These are phyloP conservation scores for Drosophila rhopaloa DNA, from an alignment of 1,140 invertebrate species.

Conservation along the genomic window DNA sequence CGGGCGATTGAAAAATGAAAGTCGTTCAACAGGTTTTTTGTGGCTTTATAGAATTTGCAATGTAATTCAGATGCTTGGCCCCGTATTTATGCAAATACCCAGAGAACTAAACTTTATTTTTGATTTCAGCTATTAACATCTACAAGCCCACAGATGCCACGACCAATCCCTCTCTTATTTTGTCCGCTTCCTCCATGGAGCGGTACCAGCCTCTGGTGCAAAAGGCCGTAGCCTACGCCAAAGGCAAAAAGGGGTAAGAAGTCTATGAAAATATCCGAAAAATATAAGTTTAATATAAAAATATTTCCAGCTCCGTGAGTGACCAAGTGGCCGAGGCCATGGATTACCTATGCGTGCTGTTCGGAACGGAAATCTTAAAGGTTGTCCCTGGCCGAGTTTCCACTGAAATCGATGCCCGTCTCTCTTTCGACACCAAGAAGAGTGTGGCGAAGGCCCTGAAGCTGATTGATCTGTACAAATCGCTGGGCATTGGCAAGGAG, in stretches of 20 bases:
- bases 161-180: slow-evolving; percentile 98
- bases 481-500: slow-evolving; percentile 95
- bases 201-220: slow-evolving; percentile 95
- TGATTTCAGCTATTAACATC: slow-evolving; percentile 94
- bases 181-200: slow-evolving; percentile 95
- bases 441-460: slow-evolving; percentile 95
- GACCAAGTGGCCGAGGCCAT: slow-evolving; percentile 92
- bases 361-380: slow-evolving; percentile 98
- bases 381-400: slow-evolving; percentile 99
- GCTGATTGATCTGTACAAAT: slow-evolving; percentile 95
- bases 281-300: neutral
- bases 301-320: slow-evolving; percentile 86
- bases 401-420: slow-evolving; percentile 98
- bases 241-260: slow-evolving; percentile 87
- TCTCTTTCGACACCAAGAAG: slow-evolving; percentile 97
- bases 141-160: slow-evolving; percentile 99
- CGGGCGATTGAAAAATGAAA: slow-evolving; percentile 42
- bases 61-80: neutral
- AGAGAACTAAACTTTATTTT: neutral
- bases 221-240: slow-evolving; percentile 95
- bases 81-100: neutral
- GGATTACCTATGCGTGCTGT: slow-evolving; percentile 97
- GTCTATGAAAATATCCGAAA: neutral
- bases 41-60: slow-evolving; percentile 9
- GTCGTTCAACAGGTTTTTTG: slow-evolving; percentile 32